Evolutionary conservation across 2,888 invertebrate genomes (phyloP), one percentile per base, ranked within the genome.

Genomic region (Dromius quadrimaculatus): DNA sequence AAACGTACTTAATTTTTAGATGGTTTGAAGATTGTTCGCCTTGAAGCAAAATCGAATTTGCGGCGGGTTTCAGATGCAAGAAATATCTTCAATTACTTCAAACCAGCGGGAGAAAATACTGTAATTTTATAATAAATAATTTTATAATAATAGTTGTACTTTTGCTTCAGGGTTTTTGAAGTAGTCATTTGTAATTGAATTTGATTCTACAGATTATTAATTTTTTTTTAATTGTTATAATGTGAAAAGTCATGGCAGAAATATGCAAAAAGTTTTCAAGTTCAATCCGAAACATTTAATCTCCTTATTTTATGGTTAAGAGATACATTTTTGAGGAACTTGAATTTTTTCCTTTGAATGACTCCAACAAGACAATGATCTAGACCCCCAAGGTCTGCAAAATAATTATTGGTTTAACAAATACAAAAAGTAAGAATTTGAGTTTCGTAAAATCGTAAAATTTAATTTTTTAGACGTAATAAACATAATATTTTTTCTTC

Each of bases 81-180:
- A 47, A 11, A 47, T 54, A 11, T 28, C 15, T 23, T 28, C 50
- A 54, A 54, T 54, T 54, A 54, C 15, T 2, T 8, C 8, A 15
- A n/a, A n/a, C n/a, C n/a, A n/a, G n/a, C n/a, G n/a, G n/a, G 19
- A 23, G 50, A 47, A 54, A 54, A 15, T 28, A 54, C 50, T 54
- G 50, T 54, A 54, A 54, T 54, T 54, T 54, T 54, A 54, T 54
- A 15, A 28, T 54, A 54, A 54, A 54, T 54, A 54, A 54, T 54
- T 54, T 15, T 54, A 28, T 54, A 54, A 54, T 54, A 28, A 54
- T 15, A 54, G 50, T 23, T 54, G 11, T 54, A 15, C 4, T 9
- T 28, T 13, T 28, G 50, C 50, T 23, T 28, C 32, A 32, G 50
- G 50, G 50, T 47, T 54, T 28, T 2, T 54, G 15, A 9, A 54